Evolutionary conservation across 53 echinoderm and acorn worm species (phyloP).

Genomic region (Echinometra lucunter): DNA sequence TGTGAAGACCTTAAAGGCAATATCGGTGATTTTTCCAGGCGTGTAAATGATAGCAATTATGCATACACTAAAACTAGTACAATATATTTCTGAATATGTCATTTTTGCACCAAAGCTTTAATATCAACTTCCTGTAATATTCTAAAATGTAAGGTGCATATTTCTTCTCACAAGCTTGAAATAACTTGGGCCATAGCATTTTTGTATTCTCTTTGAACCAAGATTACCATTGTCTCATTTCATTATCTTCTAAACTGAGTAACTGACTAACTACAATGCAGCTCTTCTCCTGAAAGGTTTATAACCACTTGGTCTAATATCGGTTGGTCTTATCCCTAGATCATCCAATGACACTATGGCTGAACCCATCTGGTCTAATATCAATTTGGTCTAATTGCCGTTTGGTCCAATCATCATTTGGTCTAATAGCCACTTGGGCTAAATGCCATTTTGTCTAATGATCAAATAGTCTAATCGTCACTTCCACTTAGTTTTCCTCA

Average conservation of each 20-base stretch:
- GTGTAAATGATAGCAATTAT: background rate
- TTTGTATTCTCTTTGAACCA: background rate
- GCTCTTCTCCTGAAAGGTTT: too few relatives aligned
- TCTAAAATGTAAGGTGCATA: background rate
- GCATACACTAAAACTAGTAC: background rate
- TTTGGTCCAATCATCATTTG: too few relatives aligned
- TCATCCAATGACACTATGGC: too few relatives aligned
- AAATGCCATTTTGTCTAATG: too few relatives aligned
- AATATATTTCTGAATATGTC: background rate
- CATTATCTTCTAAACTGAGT: background rate
- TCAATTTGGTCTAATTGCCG: too few relatives aligned
- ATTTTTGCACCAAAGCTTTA: background rate
- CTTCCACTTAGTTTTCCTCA: too few relatives aligned
- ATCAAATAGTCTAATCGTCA: too few relatives aligned
- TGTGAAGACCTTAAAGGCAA: background rate
- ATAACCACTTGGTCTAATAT: too few relatives aligned
- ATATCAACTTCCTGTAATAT: background rate
- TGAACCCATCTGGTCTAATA: too few relatives aligned
- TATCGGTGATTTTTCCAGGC: background rate
- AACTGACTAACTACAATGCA: background rate
- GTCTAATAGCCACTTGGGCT: too few relatives aligned
- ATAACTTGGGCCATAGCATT: background rate
- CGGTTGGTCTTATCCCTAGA: too few relatives aligned
- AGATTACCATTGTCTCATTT: background rate
- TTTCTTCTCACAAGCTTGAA: background rate